These are phyloP conservation scores for Oryzias woworae DNA, from an alignment of 2,113 vertebrate species.

Conservation along the genomic window DNA sequence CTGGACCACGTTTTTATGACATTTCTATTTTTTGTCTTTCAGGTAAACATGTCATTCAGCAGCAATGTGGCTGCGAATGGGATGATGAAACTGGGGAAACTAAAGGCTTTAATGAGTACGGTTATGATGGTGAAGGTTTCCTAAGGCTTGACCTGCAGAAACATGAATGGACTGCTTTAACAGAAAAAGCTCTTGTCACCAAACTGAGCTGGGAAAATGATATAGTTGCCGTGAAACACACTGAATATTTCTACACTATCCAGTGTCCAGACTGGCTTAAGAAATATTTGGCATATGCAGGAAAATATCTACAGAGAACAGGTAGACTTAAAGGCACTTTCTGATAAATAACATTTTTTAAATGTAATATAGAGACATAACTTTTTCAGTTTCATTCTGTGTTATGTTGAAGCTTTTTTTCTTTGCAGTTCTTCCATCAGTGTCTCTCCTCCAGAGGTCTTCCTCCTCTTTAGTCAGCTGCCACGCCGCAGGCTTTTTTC, in stretches of 20 bases:
- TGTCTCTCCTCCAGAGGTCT: constrained; percentile 8
- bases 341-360: no score
- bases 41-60: constrained; percentile 23
- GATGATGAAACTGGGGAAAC: constrained; percentile 8
- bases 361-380: background rate
- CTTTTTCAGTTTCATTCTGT: background rate
- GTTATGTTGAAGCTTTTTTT: background rate
- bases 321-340: constrained; percentile 4
- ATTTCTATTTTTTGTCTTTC: constrained; percentile 3
- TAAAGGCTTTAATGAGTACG: background rate
- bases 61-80: background rate
- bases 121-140: constrained; percentile 50
- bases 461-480: constrained; percentile 6
- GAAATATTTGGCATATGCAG: constrained; percentile 19
- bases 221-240: no score
- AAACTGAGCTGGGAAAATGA: constrained; percentile 29
- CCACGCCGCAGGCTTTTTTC: background rate
- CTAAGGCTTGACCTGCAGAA: constrained; percentile 29
- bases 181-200: rapidly evolving
- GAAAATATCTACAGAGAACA: constrained; percentile 21
- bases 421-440: background rate
- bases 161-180: background rate
- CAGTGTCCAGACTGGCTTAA: background rate
- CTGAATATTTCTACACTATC: rapidly evolving
- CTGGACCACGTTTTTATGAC: no score